Conservation (phyloP, 2,113 vertebrate species). For the Malurus melanocephalus region DNA sequence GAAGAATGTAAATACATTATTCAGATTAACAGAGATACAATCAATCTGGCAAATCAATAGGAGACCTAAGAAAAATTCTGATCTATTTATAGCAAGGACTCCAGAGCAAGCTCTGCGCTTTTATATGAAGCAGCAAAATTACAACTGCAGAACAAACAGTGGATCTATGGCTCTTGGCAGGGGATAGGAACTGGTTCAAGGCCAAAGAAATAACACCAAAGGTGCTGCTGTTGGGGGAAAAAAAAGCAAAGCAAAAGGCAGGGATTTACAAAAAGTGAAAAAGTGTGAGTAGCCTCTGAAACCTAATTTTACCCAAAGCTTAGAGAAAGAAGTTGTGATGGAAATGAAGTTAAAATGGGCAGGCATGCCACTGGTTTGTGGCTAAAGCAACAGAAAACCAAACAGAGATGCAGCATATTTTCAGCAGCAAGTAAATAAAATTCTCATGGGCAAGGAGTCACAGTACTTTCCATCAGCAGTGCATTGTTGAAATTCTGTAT, state of each 20-base stretch:
- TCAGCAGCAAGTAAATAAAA: background rate
- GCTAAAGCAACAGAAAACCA: background rate
- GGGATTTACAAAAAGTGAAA: background rate
- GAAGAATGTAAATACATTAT: conserved; percentile 42
- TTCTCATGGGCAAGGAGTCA: background rate
- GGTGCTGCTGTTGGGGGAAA: background rate
- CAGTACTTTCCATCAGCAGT: background rate
- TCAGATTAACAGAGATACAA: conserved; percentile 59
- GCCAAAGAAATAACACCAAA: conserved; percentile 62
- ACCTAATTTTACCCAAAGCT: conserved; percentile 8
- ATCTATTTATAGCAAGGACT: conserved; percentile 71
- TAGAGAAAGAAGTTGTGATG: background rate
- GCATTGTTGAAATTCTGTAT: background rate
- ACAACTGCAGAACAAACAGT: conserved; percentile 68
- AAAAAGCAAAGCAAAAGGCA: background rate
- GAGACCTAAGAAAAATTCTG: conserved; percentile 57
- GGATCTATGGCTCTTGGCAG: conserved; percentile 57
- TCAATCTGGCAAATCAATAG: conserved; percentile 59
- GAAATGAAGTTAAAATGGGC: background rate
- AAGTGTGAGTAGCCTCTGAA: background rate
- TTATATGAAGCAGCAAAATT: conserved; percentile 70
- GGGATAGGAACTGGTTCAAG: conserved; percentile 52
- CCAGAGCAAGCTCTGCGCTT: conserved; percentile 50
- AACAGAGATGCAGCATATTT: background rate
- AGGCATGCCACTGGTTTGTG: background rate